These are phyloP conservation scores for Erebia epiphron DNA, from an alignment of 2,888 invertebrate genomes.

Conservation along the genomic window DNA sequence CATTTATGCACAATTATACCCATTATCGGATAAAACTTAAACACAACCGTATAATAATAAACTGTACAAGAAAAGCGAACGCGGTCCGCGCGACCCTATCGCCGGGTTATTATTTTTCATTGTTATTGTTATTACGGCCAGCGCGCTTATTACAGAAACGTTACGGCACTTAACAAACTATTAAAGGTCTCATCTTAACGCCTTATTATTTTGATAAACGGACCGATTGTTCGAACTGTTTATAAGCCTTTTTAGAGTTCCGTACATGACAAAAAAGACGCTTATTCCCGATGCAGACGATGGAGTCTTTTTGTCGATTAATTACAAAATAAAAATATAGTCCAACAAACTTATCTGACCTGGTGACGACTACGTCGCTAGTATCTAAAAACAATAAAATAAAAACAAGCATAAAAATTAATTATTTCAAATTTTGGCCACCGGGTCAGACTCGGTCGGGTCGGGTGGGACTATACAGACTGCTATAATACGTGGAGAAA, in stretches of 20 bases:
- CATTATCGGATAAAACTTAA: slow-evolving; percentile 24
- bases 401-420: no score
- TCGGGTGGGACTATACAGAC: no score
- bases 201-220: slow-evolving; percentile 70
- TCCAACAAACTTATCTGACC: no score
- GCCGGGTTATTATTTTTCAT: slow-evolving; percentile 64
- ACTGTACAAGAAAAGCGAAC: slow-evolving; percentile 40
- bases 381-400: no score
- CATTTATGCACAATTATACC: slow-evolving; percentile 20
- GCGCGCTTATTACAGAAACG: slow-evolving; percentile 64
- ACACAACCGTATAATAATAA: slow-evolving; percentile 32
- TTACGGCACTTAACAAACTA: slow-evolving; percentile 78
- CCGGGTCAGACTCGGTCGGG: no score
- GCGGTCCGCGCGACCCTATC: slow-evolving; percentile 44
- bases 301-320: no score
- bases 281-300: neutral
- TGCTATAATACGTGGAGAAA: no score
- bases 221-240: slow-evolving; percentile 52
- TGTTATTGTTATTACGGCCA: slow-evolving; percentile 70
- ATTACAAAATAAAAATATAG: no score
- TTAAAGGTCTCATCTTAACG: slow-evolving; percentile 69
- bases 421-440: no score
- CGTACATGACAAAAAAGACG: neutral
- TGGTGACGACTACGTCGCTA: no score
- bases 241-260: slow-evolving; percentile 39